Conservation (phyloP, 2,797 vertebrate species). For the Zalophus californianus region DNA sequence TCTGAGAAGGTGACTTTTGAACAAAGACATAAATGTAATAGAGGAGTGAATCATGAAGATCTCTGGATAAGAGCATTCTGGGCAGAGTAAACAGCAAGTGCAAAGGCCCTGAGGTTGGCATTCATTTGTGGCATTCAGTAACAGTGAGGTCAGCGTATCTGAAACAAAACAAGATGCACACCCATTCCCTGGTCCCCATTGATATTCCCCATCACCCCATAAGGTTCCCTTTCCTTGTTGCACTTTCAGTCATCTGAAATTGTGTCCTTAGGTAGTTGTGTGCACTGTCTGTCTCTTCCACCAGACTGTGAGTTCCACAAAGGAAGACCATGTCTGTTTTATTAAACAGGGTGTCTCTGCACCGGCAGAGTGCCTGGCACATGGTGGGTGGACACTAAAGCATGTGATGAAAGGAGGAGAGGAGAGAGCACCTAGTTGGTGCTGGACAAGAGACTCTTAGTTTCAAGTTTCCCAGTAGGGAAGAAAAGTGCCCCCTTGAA, state of each 20-base stretch:
- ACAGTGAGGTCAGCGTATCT: neutral
- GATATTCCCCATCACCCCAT: no score
- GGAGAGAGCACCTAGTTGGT: neutral
- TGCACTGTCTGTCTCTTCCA: neutral
- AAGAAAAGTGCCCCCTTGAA: no score
- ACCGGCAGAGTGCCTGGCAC: no score
- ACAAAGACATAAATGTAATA: neutral
- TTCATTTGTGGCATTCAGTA: neutral
- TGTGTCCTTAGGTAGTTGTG: fast-evolving
- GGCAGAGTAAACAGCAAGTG: neutral
- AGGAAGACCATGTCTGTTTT: neutral
- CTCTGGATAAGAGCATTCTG: neutral
- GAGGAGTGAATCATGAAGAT: neutral
- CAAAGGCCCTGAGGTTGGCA: neutral
- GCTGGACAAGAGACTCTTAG: no score
- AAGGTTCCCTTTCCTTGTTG: neutral
- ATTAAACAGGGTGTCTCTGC: neutral
- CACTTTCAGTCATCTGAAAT: neutral
- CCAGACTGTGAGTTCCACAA: neutral
- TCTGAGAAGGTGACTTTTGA: neutral
- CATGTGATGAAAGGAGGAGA: neutral
- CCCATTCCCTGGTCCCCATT: no score
- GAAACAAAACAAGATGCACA: neutral
- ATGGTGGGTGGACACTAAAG: no score
- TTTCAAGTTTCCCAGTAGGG: neutral